Percentiles rank a stretch among this genome's conserved stretches.
phyloP scores from a whole-genome alignment of 2,797 vertebrate genomes.

The Hoplostethus mediterraneus region DNA sequence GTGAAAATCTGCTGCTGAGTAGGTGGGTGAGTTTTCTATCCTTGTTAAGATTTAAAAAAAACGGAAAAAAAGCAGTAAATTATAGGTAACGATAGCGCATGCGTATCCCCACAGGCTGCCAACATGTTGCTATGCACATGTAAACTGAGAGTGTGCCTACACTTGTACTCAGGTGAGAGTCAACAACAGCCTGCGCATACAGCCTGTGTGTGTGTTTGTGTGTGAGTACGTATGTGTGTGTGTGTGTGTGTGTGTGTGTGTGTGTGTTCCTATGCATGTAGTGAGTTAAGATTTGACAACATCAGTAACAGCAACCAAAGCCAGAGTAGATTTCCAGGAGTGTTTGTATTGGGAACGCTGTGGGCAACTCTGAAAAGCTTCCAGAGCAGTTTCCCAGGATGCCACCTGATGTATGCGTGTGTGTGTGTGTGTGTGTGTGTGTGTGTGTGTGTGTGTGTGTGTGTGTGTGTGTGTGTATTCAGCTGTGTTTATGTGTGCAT shows the following conservation, averaged over 20 bases:
- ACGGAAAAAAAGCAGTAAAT: conserved; percentile 8
- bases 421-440: conserved; percentile 20
- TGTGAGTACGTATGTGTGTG: not conserved
- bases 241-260: not conserved
- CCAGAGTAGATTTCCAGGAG: conserved; percentile 36
- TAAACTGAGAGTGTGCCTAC: not conserved
- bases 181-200: conserved; percentile 15
- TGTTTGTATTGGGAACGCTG: conserved; percentile 37
- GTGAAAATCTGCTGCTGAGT: conserved; percentile 38
- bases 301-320: conserved; percentile 37
- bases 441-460: not conserved
- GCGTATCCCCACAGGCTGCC: conserved; percentile 30
- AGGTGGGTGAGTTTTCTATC: conserved; percentile 30
- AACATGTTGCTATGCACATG: conserved; percentile 31
- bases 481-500: conserved; percentile 15
- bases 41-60: conserved; percentile 1
- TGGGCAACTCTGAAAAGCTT: conserved; percentile 43
- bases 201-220: not conserved
- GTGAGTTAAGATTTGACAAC: conserved; percentile 34
- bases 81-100: conserved; percentile 18
- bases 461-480: too few species aligned
- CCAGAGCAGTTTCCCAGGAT: conserved; percentile 34
- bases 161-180: conserved; percentile 25
- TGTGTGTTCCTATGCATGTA: not conserved
- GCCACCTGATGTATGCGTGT: conserved; percentile 26